A percentile compares a stretch with the other conserved stretches of the same genome.
phyloP scores from a whole-genome alignment of 2,797 vertebrate species.

The Streptopelia turtur region DNA sequence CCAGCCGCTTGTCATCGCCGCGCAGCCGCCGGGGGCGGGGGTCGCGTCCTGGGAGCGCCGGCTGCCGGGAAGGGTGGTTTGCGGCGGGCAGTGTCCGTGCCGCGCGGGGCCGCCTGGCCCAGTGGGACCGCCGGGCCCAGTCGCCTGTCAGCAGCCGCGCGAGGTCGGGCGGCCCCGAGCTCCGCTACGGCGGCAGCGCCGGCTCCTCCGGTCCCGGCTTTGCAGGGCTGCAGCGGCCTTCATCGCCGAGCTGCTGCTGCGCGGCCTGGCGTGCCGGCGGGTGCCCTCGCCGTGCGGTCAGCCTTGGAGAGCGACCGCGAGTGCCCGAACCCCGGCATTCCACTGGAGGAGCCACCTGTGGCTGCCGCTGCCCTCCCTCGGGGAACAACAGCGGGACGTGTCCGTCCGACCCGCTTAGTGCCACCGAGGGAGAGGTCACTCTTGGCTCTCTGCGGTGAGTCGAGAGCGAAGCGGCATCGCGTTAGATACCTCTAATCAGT shows the following conservation, averaged over 20 bases:
- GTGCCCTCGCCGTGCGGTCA: rapidly evolving
- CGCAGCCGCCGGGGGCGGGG: background rate
- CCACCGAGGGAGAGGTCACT: no score
- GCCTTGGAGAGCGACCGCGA: rapidly evolving
- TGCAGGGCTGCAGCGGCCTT: background rate
- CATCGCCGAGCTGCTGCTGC: background rate
- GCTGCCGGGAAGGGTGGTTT: rapidly evolving
- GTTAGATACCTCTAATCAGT: rapidly evolving
- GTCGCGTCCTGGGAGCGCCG: background rate
- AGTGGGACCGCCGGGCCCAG: background rate
- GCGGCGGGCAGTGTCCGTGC: background rate
- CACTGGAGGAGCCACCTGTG: no score
- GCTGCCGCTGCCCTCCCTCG: rapidly evolving
- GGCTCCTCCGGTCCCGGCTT: background rate
- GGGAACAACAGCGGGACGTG: rapidly evolving
- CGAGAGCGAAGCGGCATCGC: rapidly evolving
- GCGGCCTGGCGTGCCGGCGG: background rate
- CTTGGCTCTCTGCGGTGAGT: background rate
- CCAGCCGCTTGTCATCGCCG: background rate
- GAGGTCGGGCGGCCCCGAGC: no score
- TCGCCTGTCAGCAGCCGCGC: background rate
- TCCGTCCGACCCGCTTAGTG: no score
- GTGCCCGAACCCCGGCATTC: rapidly evolving
- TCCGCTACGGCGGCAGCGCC: background rate
- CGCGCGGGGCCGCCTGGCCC: background rate